A percentile compares a stretch with the other conserved stretches of the same genome.
Evolutionary conservation across 23 tunicate species (phyloP).

Genomic region (Trididemnum miniatum): DNA sequence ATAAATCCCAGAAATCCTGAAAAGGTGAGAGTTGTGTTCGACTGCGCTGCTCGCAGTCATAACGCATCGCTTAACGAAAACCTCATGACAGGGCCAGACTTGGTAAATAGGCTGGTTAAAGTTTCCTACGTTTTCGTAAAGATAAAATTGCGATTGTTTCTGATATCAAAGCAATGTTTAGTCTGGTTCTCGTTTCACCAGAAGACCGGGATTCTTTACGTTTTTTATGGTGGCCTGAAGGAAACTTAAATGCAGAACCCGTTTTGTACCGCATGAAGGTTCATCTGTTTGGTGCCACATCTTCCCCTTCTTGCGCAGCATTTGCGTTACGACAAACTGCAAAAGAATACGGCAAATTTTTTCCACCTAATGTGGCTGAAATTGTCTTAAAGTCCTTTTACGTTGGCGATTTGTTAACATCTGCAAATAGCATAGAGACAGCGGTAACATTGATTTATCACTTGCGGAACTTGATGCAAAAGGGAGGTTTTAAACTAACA

Average conservation of each 20-base stretch:
- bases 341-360: background rate
- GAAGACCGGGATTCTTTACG: slow-evolving; percentile 16
- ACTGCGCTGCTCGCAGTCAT: slow-evolving; percentile 5
- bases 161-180: slow-evolving; percentile 31
- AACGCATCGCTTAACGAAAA: background rate
- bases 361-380: background rate
- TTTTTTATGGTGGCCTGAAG: slow-evolving; percentile 35
- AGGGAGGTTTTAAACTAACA: slow-evolving; percentile 26
- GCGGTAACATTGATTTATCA: background rate
- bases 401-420: slow-evolving; percentile 30
- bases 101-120: slow-evolving; percentile 28
- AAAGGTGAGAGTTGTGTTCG: slow-evolving; percentile 22
- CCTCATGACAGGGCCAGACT: slow-evolving; percentile 39
- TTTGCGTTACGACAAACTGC: slow-evolving; percentile 9
- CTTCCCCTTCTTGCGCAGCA: slow-evolving; percentile 23
- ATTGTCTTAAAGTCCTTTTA: slow-evolving; percentile 26
- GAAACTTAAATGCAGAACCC: background rate
- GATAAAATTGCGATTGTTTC: slow-evolving; percentile 25
- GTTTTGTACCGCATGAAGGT: slow-evolving; percentile 23
- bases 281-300: slow-evolving; percentile 35
- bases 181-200: slow-evolving; percentile 27
- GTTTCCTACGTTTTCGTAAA: slow-evolving; percentile 31
- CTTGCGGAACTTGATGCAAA: background rate
- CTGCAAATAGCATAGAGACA: background rate
- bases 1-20: slow-evolving; percentile 12